These are phyloP conservation scores for Zygaena filipendulae DNA, from an alignment of 2,888 invertebrate genomes.

Conservation along the genomic window DNA sequence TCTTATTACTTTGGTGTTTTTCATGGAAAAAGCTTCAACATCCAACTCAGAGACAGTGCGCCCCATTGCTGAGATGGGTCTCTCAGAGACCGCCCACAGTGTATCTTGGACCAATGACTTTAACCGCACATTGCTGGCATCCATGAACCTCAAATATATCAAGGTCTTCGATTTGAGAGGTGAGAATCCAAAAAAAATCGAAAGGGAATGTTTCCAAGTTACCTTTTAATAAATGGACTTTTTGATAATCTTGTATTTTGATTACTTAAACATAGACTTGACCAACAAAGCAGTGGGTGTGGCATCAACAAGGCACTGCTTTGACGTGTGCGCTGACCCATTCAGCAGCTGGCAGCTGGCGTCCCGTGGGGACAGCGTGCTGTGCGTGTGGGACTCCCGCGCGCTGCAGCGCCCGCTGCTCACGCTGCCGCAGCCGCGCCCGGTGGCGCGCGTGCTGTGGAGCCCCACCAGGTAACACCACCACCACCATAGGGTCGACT, in stretches of 20 bases:
- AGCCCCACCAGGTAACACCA: constrained; percentile 81
- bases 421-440: constrained; percentile 73
- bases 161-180: constrained; percentile 92
- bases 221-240: background rate
- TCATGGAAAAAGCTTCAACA: too few relatives aligned
- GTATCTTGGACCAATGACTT: constrained; percentile 85
- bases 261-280: constrained; percentile 75
- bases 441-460: constrained; percentile 84
- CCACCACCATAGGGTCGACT: too few relatives aligned
- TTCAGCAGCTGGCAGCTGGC: constrained; percentile 83
- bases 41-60: constrained; percentile 66
- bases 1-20: too few relatives aligned
- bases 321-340: constrained; percentile 84
- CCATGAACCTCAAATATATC: constrained; percentile 89
- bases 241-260: background rate
- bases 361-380: constrained; percentile 83
- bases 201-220: too few relatives aligned
- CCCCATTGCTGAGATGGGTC: constrained; percentile 80
- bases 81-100: constrained; percentile 86
- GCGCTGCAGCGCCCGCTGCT: constrained; percentile 87
- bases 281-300: constrained; percentile 74
- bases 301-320: constrained; percentile 83
- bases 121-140: constrained; percentile 82
- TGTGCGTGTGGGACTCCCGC: constrained; percentile 89
- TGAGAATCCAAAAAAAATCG: too few relatives aligned